A percentile compares a stretch with the other conserved stretches of the same genome.
Evolutionary conservation across 2,797 vertebrate species (phyloP).

Genomic region (Phrynocephalus guinanensis): DNA sequence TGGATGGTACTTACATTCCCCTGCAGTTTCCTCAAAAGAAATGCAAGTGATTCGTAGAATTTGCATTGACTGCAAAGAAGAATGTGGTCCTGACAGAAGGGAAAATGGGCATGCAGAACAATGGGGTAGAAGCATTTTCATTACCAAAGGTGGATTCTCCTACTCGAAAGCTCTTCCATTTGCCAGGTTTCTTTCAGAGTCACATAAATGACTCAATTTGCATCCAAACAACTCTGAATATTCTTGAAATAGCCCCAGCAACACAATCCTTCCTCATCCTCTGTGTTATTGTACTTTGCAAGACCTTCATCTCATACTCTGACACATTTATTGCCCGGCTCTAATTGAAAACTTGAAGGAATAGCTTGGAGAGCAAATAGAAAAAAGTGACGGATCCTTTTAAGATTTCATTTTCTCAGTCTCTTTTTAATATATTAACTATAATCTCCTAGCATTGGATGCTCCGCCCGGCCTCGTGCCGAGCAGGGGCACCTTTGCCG

Average conservation of each 20-base stretch:
- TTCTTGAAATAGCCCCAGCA: conserved; percentile 50
- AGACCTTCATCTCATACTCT: conserved; percentile 67
- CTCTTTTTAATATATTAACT: conserved; percentile 55
- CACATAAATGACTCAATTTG: conserved; percentile 56
- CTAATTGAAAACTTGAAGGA: conserved; percentile 76
- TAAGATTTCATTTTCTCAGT: conserved; percentile 73
- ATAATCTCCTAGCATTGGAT: conserved; percentile 57
- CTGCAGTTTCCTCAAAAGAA: conserved; percentile 27
- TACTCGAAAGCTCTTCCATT: conserved; percentile 29
- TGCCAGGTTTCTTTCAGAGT: not conserved
- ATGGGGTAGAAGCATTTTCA: conserved; percentile 22
- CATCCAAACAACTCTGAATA: conserved; percentile 69
- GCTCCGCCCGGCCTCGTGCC: too few species aligned
- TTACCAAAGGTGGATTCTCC: conserved; percentile 50
- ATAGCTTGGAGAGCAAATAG: conserved; percentile 68
- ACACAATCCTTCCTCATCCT: conserved; percentile 28
- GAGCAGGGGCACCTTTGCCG: too few species aligned
- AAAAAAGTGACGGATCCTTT: conserved; percentile 67
- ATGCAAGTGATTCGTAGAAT: conserved; percentile 45
- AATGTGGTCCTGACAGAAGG: conserved; percentile 29
- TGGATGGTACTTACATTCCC: conserved; percentile 28
- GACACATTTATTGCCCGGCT: conserved; percentile 72
- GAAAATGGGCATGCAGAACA: conserved; percentile 13
- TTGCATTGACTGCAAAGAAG: conserved; percentile 9
- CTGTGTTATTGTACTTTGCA: conserved; percentile 43